Percentiles rank a stretch among this genome's conserved stretches.
phyloP scores from a whole-genome alignment of 2,797 vertebrate species.

The Amphiprion clarkii region DNA sequence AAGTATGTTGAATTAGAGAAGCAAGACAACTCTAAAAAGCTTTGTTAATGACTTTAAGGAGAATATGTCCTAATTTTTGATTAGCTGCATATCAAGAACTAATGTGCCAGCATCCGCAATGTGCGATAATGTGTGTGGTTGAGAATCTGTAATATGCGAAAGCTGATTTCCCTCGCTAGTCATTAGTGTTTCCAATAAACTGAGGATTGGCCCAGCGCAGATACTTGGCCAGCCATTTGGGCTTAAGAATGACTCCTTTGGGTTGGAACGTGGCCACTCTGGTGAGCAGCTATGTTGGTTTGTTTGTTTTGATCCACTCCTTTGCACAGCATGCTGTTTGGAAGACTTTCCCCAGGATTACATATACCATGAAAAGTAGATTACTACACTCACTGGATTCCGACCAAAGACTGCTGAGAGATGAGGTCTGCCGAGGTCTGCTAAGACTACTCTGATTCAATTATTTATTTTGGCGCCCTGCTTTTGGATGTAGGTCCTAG shows the following conservation, averaged over 20 bases:
- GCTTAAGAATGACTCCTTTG: conserved; percentile 73
- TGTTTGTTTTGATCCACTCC: conserved; percentile 78
- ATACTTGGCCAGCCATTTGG: conserved; percentile 66
- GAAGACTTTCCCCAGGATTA: conserved; percentile 75
- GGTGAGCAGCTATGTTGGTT: conserved; percentile 69
- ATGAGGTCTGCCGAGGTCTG: conserved; percentile 62
- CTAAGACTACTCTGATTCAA: conserved; percentile 65
- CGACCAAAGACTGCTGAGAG: conserved; percentile 67
- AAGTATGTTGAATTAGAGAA: conserved; percentile 5
- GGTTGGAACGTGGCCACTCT: conserved; percentile 68
- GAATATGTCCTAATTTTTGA: conserved; percentile 42
- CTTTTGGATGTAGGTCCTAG: conserved; percentile 55
- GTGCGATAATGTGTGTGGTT: conserved; percentile 44
- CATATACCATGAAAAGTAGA: conserved; percentile 78
- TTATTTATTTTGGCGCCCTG: conserved; percentile 72
- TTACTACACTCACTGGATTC: conserved; percentile 71
- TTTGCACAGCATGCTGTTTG: conserved; percentile 66
- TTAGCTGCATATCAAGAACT: conserved; percentile 42
- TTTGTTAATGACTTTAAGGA: conserved; percentile 27
- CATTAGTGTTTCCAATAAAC: conserved; percentile 78
- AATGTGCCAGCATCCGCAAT: conserved; percentile 34
- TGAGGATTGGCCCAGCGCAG: conserved; percentile 65
- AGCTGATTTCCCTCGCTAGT: conserved; percentile 75
- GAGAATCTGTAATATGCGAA: conserved; percentile 57
- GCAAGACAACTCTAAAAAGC: conserved; percentile 7